These are phyloP conservation scores for Ligdia adustata DNA, from an alignment of 2,888 invertebrate species.

Conservation along the genomic window DNA sequence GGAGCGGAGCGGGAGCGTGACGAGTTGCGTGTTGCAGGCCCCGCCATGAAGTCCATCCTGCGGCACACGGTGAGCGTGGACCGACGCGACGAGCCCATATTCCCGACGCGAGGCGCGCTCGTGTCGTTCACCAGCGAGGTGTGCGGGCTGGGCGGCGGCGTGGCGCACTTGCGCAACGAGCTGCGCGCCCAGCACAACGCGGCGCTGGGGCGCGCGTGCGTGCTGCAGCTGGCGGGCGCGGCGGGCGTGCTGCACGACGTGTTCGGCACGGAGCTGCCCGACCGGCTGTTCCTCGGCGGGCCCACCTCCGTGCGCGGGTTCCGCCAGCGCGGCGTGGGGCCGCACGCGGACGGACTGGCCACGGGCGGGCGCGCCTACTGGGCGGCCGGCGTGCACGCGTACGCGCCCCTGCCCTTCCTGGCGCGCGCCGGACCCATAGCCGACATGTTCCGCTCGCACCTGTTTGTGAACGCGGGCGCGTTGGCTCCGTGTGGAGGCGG, in stretches of 20 bases:
- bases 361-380: conserved; percentile 92
- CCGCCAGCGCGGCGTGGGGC: conserved; percentile 93
- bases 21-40: conserved; percentile 82
- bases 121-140: conserved; percentile 91
- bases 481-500: conserved; percentile 65
- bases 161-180: conserved; percentile 95
- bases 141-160: conserved; percentile 95
- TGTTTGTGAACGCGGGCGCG: conserved; percentile 90
- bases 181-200: conserved; percentile 64
- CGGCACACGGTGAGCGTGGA: conserved; percentile 92
- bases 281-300: conserved; percentile 95
- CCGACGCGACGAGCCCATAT: conserved; percentile 90
- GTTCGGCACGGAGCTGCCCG: conserved; percentile 86
- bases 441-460: conserved; percentile 93
- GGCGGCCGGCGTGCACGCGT: conserved; percentile 94
- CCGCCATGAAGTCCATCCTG: conserved; percentile 94
- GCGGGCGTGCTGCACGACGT: conserved; percentile 87
- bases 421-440: conserved; percentile 91
- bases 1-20: background rate
- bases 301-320: conserved; percentile 95
- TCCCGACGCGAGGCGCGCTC: conserved; percentile 90
- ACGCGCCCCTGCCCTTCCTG: conserved; percentile 94
- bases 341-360: conserved; percentile 90
- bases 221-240: conserved; percentile 88
- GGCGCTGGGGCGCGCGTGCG: conserved; percentile 72